Base-by-base conservation (phyloP, 2,888 invertebrate species). In the Cylindroiulus punctatus region DNA sequence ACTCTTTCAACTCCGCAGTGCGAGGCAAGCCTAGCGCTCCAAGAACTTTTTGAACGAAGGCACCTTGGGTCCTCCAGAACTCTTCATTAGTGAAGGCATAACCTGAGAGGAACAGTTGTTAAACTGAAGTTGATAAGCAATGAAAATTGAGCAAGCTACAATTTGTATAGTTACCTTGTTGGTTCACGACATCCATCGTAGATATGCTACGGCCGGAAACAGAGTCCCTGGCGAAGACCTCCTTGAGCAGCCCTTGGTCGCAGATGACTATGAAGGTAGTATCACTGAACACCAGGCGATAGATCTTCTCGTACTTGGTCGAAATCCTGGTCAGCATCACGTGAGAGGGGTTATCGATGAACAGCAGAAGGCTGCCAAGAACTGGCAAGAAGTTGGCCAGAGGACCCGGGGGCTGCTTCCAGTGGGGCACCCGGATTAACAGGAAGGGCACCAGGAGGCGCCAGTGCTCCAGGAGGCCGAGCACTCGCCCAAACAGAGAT, bases 321-420 rank as follows among this genome's bases (percentile, higher is more conserved):
- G 65, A n/a, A 8, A 65, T 65, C 12, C 26, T 65, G 65, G 65
- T 26, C 8, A 65, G 22, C 65, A 65, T 65, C 26, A 65, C 1
- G 65, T 65, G 12, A 65, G 26, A 26, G 22, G 65, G 65, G 26
- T 10, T 7, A 7, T 10, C 26, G 4, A 1, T 26, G 81, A 97
- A 90, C 8, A 65, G 26, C 4, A 26, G 26, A 7, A 65, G n/a
- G 65, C 65, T 65, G 4, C 65, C 65, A 12, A 65, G 3, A 26
- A 65, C 22, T 5, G 65, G 65, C 65, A 26, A 0, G 8, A 1
- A 65, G 65, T 65, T 65, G 10, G 65, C 65, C 4, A 65, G 65
- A 7, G 65, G 65, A n/a, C 65, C 65, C 22, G 65, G 65, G 22
- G 65, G 65, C 32, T 87, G 19, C 4, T 17, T 17, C 76, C 32